Evolutionary conservation across 2,888 invertebrate genomes (phyloP), one percentile per base, ranked within the genome.

Genomic region (Leptodirus hochenwartii): DNA sequence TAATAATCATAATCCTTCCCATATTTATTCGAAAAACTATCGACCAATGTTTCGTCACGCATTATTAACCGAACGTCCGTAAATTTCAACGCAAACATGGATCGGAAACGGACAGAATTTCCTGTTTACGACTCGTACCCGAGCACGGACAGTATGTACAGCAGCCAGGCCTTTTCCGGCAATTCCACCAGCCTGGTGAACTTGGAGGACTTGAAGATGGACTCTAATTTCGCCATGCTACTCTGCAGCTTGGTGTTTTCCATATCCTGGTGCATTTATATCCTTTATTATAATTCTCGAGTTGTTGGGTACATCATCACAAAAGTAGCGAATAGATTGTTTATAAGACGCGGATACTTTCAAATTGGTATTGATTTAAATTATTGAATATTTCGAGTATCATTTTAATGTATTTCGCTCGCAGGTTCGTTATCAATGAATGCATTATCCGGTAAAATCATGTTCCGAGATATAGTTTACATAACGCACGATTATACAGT

Each of bases 361-460:
- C 80, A 84, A 64, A 77, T 93, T 52, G 87, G 81, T 80, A 54
- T 27, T 29, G 14, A 11, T 24, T 25, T 24, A 3, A 22, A 25
- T 34, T 25, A 17, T 25, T 33, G 6, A 2, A 11, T 12, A 4
- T 31, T 22, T 32, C 10, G 15, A 16, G 5, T 20, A n/a, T 27
- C 11, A 17, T 16, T 5, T 14, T 20, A 26, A 27, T 29, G 14
- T 23, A 22, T 32, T 35, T 14, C 15, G 22, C 28, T 59, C 63
- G 14, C 53, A 88, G 91, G 95, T 32, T 95, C 96, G 3, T 74
- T 96, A 46, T 88, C 90, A 4, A 61, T 95, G 31, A 88, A 91
- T 54, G 84, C 90, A n/a, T 62, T 96, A 37, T 87, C 93, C 31
- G 98, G 98, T 3, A 96, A 96, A 61, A 79, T 98, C 30, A 96